Base-by-base conservation (phyloP, 2,113 vertebrate species). In the Psilopsiagon aymara region DNA sequence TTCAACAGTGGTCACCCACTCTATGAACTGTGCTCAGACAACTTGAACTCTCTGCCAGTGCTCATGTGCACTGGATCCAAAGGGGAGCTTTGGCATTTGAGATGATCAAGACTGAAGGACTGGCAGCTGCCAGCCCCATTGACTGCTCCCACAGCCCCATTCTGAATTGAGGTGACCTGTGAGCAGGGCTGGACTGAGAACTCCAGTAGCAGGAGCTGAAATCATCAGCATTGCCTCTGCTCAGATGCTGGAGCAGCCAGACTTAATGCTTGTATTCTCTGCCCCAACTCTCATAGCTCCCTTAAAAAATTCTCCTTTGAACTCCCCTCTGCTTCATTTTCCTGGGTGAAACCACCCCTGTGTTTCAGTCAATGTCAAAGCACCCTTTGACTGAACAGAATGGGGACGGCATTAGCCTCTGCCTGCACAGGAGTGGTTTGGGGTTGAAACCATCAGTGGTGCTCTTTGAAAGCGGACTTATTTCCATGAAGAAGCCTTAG, bases 391-490 rank as follows among this genome's bases (percentile, higher is more conserved):
- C 92, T 9, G 60, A 96, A 52, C 62, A 84, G 83, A 90, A 88
- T 51, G 60, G 86, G 94, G 92, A 7, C 52, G 73, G 47, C 23
- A 4, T 3, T 5, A 73, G 82, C 75, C 73, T 55, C 66, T 88
- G 49, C 82, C 71, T 78, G 14, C 64, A 23, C 1, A 29, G 68
- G 35, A 82, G 35, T 47, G 19, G 46, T 41, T 44, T n/a, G 81
- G 70, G 62, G 86, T 83, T 57, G 77, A 81, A 92, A 86, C 63
- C 62, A 18, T 82, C 13, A 5, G 53, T 9, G 69, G 57, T 8
- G 66, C 57, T 91, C 57, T 96, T 96, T 92, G 86, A 92, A 95
- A 91, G 83, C 83, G 2, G 57, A 84, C 52, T 82, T 96, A 78
- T 92, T 94, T 91, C 73, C 67, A 43, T 47, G 70, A 83, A 89